These are phyloP conservation scores for Sclerurus mexicanus DNA, from an alignment of 2,113 vertebrate genomes.

Conservation along the genomic window DNA sequence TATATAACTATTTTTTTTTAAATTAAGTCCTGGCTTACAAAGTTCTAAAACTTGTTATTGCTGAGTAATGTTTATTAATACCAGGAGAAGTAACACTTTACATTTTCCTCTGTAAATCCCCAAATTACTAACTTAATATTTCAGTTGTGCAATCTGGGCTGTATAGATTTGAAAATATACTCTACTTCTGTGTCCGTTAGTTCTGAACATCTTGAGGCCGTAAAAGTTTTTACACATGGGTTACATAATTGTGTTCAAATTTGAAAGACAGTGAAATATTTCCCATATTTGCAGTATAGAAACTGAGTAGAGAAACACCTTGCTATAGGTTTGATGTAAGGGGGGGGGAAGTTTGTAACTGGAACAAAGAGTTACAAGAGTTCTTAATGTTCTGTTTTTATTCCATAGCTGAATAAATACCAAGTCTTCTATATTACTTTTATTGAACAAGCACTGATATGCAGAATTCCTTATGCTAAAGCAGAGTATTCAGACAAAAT, in stretches of 20 bases:
- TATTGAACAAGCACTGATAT: neutral
- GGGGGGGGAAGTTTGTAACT: neutral
- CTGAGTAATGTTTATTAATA: neutral
- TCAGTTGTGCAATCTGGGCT: neutral
- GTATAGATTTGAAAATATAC: neutral
- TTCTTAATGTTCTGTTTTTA: neutral
- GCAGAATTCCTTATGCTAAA: neutral
- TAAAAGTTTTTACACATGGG: neutral
- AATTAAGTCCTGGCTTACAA: neutral
- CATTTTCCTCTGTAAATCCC: neutral
- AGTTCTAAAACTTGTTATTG: neutral
- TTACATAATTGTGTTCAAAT: neutral
- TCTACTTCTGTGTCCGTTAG: neutral
- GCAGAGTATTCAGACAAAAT: neutral
- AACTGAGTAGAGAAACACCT: neutral
- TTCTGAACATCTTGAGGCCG: neutral
- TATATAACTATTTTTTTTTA: neutral
- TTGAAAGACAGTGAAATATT: neutral
- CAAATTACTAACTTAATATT: neutral
- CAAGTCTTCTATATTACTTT: neutral
- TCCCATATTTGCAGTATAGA: neutral
- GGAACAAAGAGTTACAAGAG: neutral
- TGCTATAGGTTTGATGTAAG: neutral
- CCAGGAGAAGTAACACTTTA: neutral
- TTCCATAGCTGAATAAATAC: neutral